Evolutionary conservation across 2,797 vertebrate genomes (phyloP).

Genomic region (Philypnodon macrostomus): DNA sequence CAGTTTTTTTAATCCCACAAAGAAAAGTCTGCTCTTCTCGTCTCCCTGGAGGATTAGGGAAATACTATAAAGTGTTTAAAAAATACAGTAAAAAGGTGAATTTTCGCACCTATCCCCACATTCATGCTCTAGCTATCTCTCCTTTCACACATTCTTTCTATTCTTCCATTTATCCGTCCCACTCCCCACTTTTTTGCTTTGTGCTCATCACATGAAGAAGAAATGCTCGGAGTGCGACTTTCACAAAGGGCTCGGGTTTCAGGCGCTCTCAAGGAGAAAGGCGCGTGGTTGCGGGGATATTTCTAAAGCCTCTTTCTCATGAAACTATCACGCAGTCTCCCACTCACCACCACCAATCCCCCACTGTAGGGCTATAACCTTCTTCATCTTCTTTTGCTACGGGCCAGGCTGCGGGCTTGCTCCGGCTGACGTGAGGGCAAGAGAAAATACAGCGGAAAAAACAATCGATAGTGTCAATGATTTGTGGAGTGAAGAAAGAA

Average conservation of each 20-base stretch:
- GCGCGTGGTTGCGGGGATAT: too few relatives aligned
- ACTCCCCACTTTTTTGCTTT: conserved; percentile 43
- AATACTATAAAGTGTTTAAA: conserved; percentile 41
- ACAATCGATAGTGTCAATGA: conserved; percentile 48
- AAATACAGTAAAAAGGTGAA: conserved; percentile 25
- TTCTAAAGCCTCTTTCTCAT: conserved; percentile 52
- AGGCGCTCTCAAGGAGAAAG: conserved; percentile 45
- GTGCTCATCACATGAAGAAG: conserved; percentile 41
- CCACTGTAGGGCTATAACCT: neutral
- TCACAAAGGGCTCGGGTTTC: conserved; percentile 64
- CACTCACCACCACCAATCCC: neutral
- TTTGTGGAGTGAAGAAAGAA: conserved; percentile 29
- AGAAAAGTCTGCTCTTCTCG: conserved; percentile 44
- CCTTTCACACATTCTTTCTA: conserved; percentile 6
- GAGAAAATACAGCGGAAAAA: neutral
- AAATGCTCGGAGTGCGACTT: conserved; percentile 55
- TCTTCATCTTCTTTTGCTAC: conserved; percentile 3
- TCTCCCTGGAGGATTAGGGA: conserved; percentile 57
- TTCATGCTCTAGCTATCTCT: conserved; percentile 47
- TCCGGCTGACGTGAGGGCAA: conserved; percentile 21
- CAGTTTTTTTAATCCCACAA: conserved; percentile 55
- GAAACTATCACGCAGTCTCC: conserved; percentile 22
- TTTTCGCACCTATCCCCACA: conserved; percentile 57
- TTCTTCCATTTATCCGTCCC: conserved; percentile 9
- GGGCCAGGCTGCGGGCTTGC: conserved; percentile 11